Evolutionary conservation across 2,888 invertebrate species (phyloP), one percentile per base, ranked within the genome.

Genomic region (Andrena marginata): DNA sequence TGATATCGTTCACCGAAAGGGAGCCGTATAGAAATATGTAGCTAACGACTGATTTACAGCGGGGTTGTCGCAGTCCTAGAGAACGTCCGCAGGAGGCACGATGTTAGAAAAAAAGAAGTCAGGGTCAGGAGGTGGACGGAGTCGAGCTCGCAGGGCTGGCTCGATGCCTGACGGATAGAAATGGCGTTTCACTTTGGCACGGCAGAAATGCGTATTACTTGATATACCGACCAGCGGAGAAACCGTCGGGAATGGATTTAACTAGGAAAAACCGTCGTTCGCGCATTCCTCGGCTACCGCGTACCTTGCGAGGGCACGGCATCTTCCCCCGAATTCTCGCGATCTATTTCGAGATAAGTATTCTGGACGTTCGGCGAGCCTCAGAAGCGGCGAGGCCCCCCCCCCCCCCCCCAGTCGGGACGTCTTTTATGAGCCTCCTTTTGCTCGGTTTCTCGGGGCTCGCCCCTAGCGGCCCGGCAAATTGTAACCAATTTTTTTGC

Each of bases 331-430:
- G 78, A 76, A 84, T 85, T 82, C 84, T 81, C 76, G 69, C 80
- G 80, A 82, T 86, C 82, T 91, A 88, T 90, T 90, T 89, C 82
- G 88, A 88, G 86, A 90, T 89, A 85, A 89, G 89, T 87, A 89
- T 87, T 87, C 90, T 76, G 85, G 81, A 87, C 85, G 83, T 85
- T 85, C 80, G 72, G 79, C 79, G 62, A 68, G 74, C 20, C 64
- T 71, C 63, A 23, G 35, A 72, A 77, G 72, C 64, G 54, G 13
- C 35, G 33, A 16, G 23, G 54, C 51, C 74, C 49, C n/a, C n/a
- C n/a, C n/a, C n/a, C n/a, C n/a, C n/a, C n/a, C n/a, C 29, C 56
- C 49, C 60, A 68, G 67, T 35, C 69, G 68, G 68, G 62, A 67
- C 71, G 72, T 59, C 62, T 70, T 70, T 54, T 48, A 35, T 26